A percentile compares a stretch with the other conserved stretches of the same genome.
These are phyloP conservation scores for Ypsolopha scabrella DNA, from an alignment of 2,888 invertebrate species.

Conservation along the genomic window DNA sequence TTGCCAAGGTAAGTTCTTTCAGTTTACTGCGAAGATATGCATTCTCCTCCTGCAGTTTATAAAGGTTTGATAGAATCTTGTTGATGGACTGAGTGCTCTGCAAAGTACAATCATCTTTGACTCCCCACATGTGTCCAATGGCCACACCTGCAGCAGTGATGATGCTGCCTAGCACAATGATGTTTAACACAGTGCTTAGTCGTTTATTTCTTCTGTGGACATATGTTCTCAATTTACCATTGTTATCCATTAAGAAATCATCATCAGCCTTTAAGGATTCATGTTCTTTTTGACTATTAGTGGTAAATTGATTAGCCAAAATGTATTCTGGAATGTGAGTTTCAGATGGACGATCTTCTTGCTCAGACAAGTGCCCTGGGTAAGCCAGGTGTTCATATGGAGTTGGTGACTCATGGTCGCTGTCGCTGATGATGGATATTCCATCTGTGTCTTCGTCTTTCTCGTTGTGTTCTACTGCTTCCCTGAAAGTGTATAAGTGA, in stretches of 20 bases:
- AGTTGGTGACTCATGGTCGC: slow-evolving; percentile 43
- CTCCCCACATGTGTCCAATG: slow-evolving; percentile 65
- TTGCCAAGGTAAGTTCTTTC: slow-evolving; percentile 42
- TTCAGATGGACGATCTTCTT: slow-evolving; percentile 28
- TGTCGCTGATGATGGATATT: slow-evolving; percentile 62
- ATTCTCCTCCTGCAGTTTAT: slow-evolving; percentile 64
- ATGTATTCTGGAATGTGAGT: slow-evolving; percentile 21
- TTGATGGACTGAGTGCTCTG: slow-evolving; percentile 49
- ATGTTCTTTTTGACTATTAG: slow-evolving; percentile 18
- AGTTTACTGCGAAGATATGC: slow-evolving; percentile 48
- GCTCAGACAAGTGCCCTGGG: slow-evolving; percentile 12
- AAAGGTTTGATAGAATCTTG: slow-evolving; percentile 57
- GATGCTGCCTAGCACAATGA: slow-evolving; percentile 59
- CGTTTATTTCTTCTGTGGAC: slow-evolving; percentile 60
- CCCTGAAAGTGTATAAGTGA: slow-evolving; percentile 18
- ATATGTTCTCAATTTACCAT: slow-evolving; percentile 53
- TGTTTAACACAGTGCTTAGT: slow-evolving; percentile 55
- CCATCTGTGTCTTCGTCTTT: slow-evolving; percentile 66
- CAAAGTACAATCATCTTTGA: slow-evolving; percentile 48
- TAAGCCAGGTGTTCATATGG: slow-evolving; percentile 27
- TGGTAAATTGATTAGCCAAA: slow-evolving; percentile 21
- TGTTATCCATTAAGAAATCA: slow-evolving; percentile 39
- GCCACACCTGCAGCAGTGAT: slow-evolving; percentile 62
- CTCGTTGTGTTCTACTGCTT: slow-evolving; percentile 27
- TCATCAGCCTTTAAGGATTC: slow-evolving; percentile 32